Base-by-base conservation (phyloP, 2,797 vertebrate genomes). In the Alosa sapidissima region DNA sequence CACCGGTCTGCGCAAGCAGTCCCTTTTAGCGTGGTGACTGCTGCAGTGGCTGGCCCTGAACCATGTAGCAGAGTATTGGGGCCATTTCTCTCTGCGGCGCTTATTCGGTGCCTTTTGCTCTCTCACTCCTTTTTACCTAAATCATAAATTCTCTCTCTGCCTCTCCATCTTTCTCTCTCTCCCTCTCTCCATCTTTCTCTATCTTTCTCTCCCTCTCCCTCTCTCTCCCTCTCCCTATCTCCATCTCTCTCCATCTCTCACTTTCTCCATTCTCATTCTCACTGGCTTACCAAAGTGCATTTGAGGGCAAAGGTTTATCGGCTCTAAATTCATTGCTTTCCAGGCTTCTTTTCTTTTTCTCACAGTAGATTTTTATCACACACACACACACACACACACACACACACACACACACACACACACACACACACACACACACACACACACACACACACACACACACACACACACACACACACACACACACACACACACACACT, bases 251-350 rank as follows among this genome's bases (percentile, higher is more conserved):
- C 19, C 5, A 55, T 72, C 55, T 75, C 0, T 45, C 54, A 19
- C 51, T 13, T 14, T 24, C 9, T 24, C 9, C 24, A 10, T 33
- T 14, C 65, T 36, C 24, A 28, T 24, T 13, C 41, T 72, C 9
- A 7, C 4, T 75, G 68, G 75, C 89, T 90, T 92, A 92, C 92
- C 82, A 87, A 91, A 91, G 92, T 89, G 88, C 90, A 89, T 88
- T 89, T 16, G 86, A 86, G 89, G 91, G 89, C 89, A 81, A 87
- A 85, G 86, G 89, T 94, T 94, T 94, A 94, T 93, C 90, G 87
- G 86, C 33, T 87, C 88, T 93, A 92, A 94, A 91, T 94, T 94
- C 87, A 85, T 91, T 87, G 93, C 88, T 91, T 90, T 91, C 87
- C 60, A n/a, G 81, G 10, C 8, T 54, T 81, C 83, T 54, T 81